Evolutionary conservation across 2,113 vertebrate genomes (phyloP).

Genomic region (Planiliza haematocheilus): DNA sequence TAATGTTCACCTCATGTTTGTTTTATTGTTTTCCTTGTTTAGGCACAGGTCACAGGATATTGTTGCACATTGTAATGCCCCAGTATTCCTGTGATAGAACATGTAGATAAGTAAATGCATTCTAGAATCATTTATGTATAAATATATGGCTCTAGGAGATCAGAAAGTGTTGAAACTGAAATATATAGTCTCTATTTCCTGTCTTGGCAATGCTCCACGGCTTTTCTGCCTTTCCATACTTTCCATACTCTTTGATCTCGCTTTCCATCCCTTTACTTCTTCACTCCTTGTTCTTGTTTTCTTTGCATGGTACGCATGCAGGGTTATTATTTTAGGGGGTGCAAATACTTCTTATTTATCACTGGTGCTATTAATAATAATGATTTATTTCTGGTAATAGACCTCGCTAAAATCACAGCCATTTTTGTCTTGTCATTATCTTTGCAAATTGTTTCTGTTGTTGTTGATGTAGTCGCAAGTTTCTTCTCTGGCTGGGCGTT

Average conservation of each 20-base stretch:
- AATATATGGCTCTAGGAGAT: neutral
- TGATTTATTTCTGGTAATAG: neutral
- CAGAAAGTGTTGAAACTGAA: neutral
- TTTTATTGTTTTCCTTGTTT: neutral
- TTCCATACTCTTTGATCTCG: constrained; percentile 8
- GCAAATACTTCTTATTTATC: no score
- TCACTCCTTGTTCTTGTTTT: neutral
- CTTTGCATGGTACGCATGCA: neutral
- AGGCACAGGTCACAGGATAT: neutral
- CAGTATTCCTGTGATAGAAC: neutral
- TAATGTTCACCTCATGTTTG: constrained; percentile 1
- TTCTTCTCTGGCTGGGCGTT: constrained; percentile 10
- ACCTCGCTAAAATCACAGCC: no score
- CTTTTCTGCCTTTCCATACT: constrained; percentile 2
- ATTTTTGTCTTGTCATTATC: neutral
- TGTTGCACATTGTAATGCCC: neutral
- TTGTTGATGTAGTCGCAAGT: constrained; percentile 32
- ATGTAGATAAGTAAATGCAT: neutral
- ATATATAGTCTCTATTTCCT: neutral
- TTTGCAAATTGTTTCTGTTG: constrained; percentile 21
- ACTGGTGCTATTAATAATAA: neutral
- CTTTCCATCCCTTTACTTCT: constrained; percentile 11
- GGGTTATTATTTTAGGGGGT: neutral
- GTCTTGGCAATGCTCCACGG: neutral
- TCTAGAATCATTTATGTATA: no score